Percentiles rank a stretch among this genome's conserved stretches.
Evolutionary conservation across 2,113 vertebrate species (phyloP).

Genomic region (Channa argus): DNA sequence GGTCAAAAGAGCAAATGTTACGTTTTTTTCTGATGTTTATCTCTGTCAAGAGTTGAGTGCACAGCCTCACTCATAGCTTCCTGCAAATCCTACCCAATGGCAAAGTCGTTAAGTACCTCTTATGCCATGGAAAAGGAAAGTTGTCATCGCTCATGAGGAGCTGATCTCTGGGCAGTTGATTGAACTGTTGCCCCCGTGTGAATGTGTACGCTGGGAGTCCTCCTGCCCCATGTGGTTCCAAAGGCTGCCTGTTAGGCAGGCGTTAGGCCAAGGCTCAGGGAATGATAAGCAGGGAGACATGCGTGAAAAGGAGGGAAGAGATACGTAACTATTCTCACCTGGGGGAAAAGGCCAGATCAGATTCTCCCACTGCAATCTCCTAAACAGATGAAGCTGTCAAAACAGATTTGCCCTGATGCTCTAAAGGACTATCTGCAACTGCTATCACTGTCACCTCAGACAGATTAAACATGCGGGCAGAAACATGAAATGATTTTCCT

Average conservation of each 20-base stretch:
- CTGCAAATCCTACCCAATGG: slow-evolving; percentile 30
- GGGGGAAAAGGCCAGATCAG: slow-evolving; percentile 71
- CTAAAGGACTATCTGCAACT: slow-evolving; percentile 49
- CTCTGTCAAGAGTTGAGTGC: slow-evolving; percentile 54
- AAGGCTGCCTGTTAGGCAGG: slow-evolving; percentile 45
- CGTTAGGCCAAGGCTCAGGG: slow-evolving; percentile 37
- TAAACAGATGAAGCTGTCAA: slow-evolving; percentile 73
- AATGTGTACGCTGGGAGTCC: background rate
- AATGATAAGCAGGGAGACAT: slow-evolving; percentile 78
- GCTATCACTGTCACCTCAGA: slow-evolving; percentile 59
- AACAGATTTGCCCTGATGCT: slow-evolving; percentile 71
- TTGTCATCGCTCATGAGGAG: slow-evolving; percentile 12
- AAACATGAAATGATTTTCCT: slow-evolving; percentile 39
- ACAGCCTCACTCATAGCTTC: slow-evolving; percentile 67
- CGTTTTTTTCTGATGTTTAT: slow-evolving; percentile 72
- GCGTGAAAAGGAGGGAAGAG: slow-evolving; percentile 74
- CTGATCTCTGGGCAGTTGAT: slow-evolving; percentile 28
- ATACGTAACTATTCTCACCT: slow-evolving; percentile 74
- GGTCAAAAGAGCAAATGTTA: slow-evolving; percentile 53
- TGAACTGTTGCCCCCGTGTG: background rate
- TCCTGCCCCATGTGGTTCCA: slow-evolving; percentile 21
- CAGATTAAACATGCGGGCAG: slow-evolving; percentile 28
- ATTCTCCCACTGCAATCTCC: slow-evolving; percentile 68
- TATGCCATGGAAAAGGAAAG: slow-evolving; percentile 28
- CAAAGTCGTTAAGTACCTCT: slow-evolving; percentile 20